Evolutionary conservation across 1,140 invertebrate species (phyloP).

Genomic region (Drosophila varians): DNA sequence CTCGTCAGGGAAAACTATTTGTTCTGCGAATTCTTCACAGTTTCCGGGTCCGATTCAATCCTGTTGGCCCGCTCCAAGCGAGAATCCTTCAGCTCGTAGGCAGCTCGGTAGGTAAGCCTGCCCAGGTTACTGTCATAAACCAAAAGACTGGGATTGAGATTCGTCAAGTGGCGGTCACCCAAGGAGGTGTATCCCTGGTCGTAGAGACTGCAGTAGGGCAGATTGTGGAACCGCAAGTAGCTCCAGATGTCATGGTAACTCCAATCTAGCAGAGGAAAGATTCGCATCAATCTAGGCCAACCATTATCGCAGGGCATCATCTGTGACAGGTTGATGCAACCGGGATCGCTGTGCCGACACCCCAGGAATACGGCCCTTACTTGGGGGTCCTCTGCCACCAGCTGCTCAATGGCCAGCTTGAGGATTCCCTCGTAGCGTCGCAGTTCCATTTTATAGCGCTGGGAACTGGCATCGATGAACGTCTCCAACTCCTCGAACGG

Average conservation of each 20-base stretch:
- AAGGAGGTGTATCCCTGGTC: slow-evolving; percentile 95
- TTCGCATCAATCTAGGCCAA: slow-evolving; percentile 94
- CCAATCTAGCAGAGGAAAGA: slow-evolving; percentile 96
- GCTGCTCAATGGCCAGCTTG: slow-evolving; percentile 87
- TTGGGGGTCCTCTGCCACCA: slow-evolving; percentile 86
- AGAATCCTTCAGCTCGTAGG: slow-evolving; percentile 88
- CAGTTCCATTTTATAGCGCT: slow-evolving; percentile 90
- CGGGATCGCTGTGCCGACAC: slow-evolving; percentile 92
- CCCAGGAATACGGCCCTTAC: slow-evolving; percentile 95
- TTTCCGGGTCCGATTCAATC: slow-evolving; percentile 6
- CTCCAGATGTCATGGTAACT: slow-evolving; percentile 94
- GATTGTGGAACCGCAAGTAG: slow-evolving; percentile 89
- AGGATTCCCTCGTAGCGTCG: slow-evolving; percentile 88
- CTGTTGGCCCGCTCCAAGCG: slow-evolving; percentile 44
- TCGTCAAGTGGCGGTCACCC: slow-evolving; percentile 90
- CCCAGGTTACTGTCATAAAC: slow-evolving; percentile 74
- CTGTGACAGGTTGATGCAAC: slow-evolving; percentile 50
- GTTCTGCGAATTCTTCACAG: neutral
- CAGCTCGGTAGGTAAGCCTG: slow-evolving; percentile 87
- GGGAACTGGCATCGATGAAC: slow-evolving; percentile 89
- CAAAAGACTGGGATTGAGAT: slow-evolving; percentile 89
- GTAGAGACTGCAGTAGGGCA: slow-evolving; percentile 96
- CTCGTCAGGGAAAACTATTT: neutral
- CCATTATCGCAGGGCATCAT: slow-evolving; percentile 90
- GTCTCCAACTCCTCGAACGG: slow-evolving; percentile 94